Evolutionary conservation across 2,797 vertebrate species (phyloP), one percentile per base, ranked within the genome.

Genomic region (Lerista edwardsae): DNA sequence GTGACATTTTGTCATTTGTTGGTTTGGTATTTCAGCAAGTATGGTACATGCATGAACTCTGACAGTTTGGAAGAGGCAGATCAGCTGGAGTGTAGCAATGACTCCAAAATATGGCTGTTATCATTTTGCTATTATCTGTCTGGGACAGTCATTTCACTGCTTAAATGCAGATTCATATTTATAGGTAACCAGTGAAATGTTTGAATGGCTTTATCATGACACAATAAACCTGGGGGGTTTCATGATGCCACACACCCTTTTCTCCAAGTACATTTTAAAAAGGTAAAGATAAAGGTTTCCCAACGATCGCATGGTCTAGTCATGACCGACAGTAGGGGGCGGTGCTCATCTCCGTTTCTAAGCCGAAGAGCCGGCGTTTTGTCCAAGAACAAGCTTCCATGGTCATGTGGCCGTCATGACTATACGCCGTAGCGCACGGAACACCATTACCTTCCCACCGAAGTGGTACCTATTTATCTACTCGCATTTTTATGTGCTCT

Each of bases 1-100:
- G 44, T 75, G 71, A 75, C 27, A 57, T 29, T 79, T 65, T 80
- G 71, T 75, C 61, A 44, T 75, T 59, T 75, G 14, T 75, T 80
- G 51, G 78, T 23, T 64, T 85, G 62, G 51, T 59, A 44, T 41
- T 75, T 69, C 64, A 75, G 55, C 44, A 84, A 61, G 12, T 23
- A 29, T 34, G 15, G n/a, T 27, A 78, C 57, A 51, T 47, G 21
- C n/a, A 81, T 75, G 29, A 62, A 85, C 61, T 76, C 47, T 47
- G 78, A 75, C 55, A n/a, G 72, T n/a, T 61, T 69, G 51, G 25
- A 64, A 10, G 47, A 57, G 21, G 62, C 51, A 75, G 61, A 75
- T 68, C 62, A 67, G 34, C 34, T 75, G 39, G 55, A 61, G 36
- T 69, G 65, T 36, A 75, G 39, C 72, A 79, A 5, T 39, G 34